Conservation (phyloP, 2,888 invertebrate species). For the Hirtodrosophila cameraria region DNA sequence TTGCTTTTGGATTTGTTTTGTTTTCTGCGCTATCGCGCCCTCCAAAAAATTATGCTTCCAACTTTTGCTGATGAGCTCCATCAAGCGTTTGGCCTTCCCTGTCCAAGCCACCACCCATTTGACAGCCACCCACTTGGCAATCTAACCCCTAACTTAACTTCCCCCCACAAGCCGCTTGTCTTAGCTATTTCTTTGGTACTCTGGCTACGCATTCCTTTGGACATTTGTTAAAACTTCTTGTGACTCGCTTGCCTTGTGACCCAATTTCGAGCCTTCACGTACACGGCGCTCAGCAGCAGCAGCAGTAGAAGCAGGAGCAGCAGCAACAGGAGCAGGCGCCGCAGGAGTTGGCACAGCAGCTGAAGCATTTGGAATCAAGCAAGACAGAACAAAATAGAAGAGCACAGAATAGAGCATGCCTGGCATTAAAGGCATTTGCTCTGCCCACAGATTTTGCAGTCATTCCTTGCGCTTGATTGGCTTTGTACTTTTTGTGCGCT, state of each 20-base stretch:
- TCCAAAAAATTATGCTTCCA: conserved; percentile 52
- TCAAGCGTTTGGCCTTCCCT: conserved; percentile 39
- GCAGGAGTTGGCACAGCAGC: neutral
- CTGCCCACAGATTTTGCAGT: conserved; percentile 69
- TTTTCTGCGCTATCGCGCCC: conserved; percentile 53
- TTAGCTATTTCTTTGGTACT: conserved; percentile 26
- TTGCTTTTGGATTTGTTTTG: conserved; percentile 55
- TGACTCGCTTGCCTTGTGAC: conserved; percentile 57
- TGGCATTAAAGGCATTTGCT: conserved; percentile 69
- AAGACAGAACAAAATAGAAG: too few species aligned
- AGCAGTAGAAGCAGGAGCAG: conserved; percentile 5
- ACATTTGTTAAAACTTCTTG: conserved; percentile 22
- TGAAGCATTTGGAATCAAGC: conserved; percentile 3
- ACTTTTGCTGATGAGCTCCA: conserved; percentile 42
- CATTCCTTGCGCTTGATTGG: conserved; percentile 72
- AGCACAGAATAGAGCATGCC: conserved; percentile 34
- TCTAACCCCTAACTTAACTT: conserved; percentile 8
- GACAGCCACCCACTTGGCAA: conserved; percentile 8
- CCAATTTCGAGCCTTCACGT: conserved; percentile 69
- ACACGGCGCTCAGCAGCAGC: conserved; percentile 62
- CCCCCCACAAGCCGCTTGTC: neutral
- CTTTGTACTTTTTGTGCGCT: conserved; percentile 48
- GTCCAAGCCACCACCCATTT: conserved; percentile 34
- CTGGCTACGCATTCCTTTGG: conserved; percentile 26
- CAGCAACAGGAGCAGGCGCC: conserved; percentile 4